Evolutionary conservation across 2,113 vertebrate species (phyloP), one percentile per base, ranked within the genome.

Genomic region (Caranx ignobilis): DNA sequence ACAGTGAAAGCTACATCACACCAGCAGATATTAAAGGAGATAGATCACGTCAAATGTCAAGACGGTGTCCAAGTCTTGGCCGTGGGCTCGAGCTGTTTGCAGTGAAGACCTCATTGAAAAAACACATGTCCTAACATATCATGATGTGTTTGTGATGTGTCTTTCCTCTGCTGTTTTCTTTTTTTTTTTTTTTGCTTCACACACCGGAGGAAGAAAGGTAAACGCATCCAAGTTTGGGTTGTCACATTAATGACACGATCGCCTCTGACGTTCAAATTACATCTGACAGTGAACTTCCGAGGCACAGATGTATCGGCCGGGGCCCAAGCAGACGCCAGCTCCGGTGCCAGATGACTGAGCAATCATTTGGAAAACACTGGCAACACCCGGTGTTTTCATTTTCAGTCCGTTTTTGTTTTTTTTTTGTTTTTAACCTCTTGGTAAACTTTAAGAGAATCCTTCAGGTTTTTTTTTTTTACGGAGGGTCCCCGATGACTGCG

Each of bases 251-350:
- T 82, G 83, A 91, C 83, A 78, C 76, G 52, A 89, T 88, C 71
- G 48, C 73, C 82, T 74, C 73, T 80, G 89, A 88, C 81, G 41
- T 34, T 65, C 66, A 75, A 75, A 92, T 92, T 82, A 52, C 66
- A 52, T 88, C 62, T 88, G 90, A 90, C 93, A 71, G 87, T 66
- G 79, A 88, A 92, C 90, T 90, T 91, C 92, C 84, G 81, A 88
- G 77, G 75, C 84, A 26, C 88, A 88, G 91, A 90, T 92, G 88
- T 84, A 74, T 84, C 78, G 83, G 88, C 89, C 71, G 26, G 16
- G 54, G 79, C 87, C 88, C 87, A 87, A 79, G 73, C 66, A 87
- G 84, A 89, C 84, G 32, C 61, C 62, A 60, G 34, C 34, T 12
- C 32, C 76, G 2, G 75, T 64, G 88, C 91, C 89, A 92, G 84